Base-by-base conservation (phyloP, 1,140 invertebrate species). In the Scaptomyza graminum region DNA sequence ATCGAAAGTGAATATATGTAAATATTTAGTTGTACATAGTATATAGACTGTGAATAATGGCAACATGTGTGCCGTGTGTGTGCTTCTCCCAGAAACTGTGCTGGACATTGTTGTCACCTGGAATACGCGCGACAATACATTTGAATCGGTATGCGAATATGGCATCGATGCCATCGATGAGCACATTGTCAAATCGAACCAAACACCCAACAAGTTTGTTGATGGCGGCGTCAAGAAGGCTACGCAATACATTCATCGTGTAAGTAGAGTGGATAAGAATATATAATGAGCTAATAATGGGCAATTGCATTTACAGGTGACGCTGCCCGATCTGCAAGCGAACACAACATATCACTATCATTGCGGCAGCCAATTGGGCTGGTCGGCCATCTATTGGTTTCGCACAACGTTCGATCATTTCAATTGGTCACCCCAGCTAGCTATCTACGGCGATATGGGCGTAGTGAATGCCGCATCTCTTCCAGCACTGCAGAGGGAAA, bases 381-480 rank as follows among this genome's bases (percentile, higher is more conserved):
- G 96, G 97, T 98, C 97, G 1, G 93, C 94, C 55, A 41, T 94
- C 61, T 98, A 96, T 92, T 95, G 92, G 78, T 97, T 98, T 91
- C 94, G 92, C 63, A 96, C 96, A 5, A 92, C 93, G 12, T 94
- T 94, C 0, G 77, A 92, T 3, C 93, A 94, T 34, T 93, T 94
- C 28, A 85, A 94, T 47, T 98, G 97, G 97, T 93, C 94, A 44
- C 96, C 97, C 0, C 92, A 94, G 6, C 92, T 98, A 44, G 97
- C 96, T 13, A 94, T 99, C 65, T 98, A 95, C 90, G 98, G 97
- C 0, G 97, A 98, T 92, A 95, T 98, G 95, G 97, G 97, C 3
- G 97, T 96, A 92, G 95, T 95, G 75, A 98, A 98, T 93, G 96
- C 96, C 18, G 93, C 95, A 89, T 97, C 97, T n/a, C 92, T 98